Evolutionary conservation across 2,888 invertebrate genomes (phyloP).

Genomic region (Orchesella flavescens): DNA sequence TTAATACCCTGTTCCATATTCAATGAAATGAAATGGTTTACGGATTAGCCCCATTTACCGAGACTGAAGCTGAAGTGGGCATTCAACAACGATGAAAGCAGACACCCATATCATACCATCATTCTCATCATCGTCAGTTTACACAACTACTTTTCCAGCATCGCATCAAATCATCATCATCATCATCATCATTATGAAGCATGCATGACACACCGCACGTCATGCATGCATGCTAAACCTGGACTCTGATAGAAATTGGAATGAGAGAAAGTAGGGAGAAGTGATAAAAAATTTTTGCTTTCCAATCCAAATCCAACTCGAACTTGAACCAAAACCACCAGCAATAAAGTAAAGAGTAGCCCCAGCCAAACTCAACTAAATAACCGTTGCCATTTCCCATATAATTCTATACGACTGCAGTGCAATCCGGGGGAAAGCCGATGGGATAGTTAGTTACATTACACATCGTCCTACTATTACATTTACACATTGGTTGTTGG

Average conservation of each 20-base stretch:
- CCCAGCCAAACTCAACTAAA: neutral
- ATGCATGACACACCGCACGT: neutral
- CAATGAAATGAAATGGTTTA: conserved; percentile 8
- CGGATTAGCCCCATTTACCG: no score
- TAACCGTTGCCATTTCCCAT: neutral
- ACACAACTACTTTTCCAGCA: neutral
- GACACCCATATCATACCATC: conserved; percentile 12
- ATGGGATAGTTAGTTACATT: no score
- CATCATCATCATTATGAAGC: conserved; percentile 6
- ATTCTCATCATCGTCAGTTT: conserved; percentile 7
- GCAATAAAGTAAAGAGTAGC: neutral
- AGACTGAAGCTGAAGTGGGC: neutral
- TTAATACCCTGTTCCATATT: conserved; percentile 11
- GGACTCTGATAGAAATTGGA: no score
- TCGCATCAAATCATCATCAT: no score
- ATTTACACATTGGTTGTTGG: neutral
- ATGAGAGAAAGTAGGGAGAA: conserved; percentile 6
- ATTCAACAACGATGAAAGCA: conserved; percentile 39
- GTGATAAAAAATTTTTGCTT: neutral
- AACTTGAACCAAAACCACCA: neutral
- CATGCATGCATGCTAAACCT: neutral
- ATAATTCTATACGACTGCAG: no score
- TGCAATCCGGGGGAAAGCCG: no score
- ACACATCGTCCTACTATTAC: neutral
- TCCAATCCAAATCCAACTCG: neutral